Conservation (phyloP, 2,888 invertebrate species). For the Malachius bipustulatus region DNA sequence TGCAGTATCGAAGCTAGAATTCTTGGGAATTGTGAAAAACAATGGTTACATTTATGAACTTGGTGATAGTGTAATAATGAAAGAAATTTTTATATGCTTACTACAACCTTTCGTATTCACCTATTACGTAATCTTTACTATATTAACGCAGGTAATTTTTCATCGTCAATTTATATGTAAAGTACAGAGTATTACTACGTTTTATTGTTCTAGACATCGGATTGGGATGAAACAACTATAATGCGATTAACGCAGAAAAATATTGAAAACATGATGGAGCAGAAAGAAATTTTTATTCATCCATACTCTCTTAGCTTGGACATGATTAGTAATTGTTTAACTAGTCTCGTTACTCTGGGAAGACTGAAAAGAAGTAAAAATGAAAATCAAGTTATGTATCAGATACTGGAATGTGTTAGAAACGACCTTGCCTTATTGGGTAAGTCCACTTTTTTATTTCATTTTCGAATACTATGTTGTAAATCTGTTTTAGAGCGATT, state of each 20-base stretch:
- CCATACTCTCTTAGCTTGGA: slow-evolving; percentile 68
- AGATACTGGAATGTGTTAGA: too few species aligned
- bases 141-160: slow-evolving; percentile 41
- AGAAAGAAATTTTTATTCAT: slow-evolving; percentile 40
- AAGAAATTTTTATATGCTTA: slow-evolving; percentile 46
- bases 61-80: slow-evolving; percentile 38
- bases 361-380: slow-evolving; percentile 32
- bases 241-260: slow-evolving; percentile 47
- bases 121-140: slow-evolving; percentile 40
- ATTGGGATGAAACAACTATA: slow-evolving; percentile 41
- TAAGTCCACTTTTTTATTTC: too few species aligned
- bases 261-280: slow-evolving; percentile 41
- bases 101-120: slow-evolving; percentile 53
- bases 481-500: too few species aligned
- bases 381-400: too few species aligned
- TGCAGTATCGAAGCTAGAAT: slow-evolving; percentile 32
- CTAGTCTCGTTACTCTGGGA: slow-evolving; percentile 39
- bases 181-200: too few species aligned
- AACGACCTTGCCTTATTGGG: too few species aligned
- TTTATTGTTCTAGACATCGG: slow-evolving; percentile 23
- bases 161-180: slow-evolving; percentile 11
- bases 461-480: too few species aligned
- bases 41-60: slow-evolving; percentile 29
- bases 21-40: slow-evolving; percentile 29
- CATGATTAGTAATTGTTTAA: slow-evolving; percentile 44